A percentile compares a stretch with the other conserved stretches of the same genome.
These are phyloP conservation scores for Nomada ruficornis DNA, from an alignment of 2,888 invertebrate species.

Conservation along the genomic window DNA sequence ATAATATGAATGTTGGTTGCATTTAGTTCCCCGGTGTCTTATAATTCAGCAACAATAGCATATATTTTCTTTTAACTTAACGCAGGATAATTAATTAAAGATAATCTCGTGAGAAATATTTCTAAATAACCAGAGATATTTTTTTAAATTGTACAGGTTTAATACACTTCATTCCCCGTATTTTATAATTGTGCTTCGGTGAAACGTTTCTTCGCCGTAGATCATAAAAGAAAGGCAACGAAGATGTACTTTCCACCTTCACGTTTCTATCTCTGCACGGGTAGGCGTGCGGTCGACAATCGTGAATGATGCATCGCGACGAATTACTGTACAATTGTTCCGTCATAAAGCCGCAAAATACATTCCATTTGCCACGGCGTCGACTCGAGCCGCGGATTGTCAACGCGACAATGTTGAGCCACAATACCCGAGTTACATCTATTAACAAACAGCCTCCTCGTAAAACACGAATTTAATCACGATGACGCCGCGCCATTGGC, in stretches of 20 bases:
- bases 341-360: neutral
- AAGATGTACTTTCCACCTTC: neutral
- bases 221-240: neutral
- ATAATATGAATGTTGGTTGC: too few species aligned
- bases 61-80: too few species aligned
- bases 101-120: too few species aligned
- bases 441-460: neutral
- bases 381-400: neutral
- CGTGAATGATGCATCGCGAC: constrained; percentile 5
- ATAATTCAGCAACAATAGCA: too few species aligned
- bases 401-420: constrained; percentile 18
- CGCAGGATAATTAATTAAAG: too few species aligned
- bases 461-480: neutral
- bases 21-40: too few species aligned
- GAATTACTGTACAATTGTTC: constrained; percentile 30
- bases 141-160: too few species aligned
- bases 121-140: too few species aligned
- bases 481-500: neutral
- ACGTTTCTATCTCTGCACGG: neutral
- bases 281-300: neutral
- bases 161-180: neutral
- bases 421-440: neutral
- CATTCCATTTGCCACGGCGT: constrained; percentile 4
- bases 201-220: neutral
- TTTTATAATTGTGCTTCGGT: neutral